Evolutionary conservation across 2,888 invertebrate genomes (phyloP), one percentile per base, ranked within the genome.

Genomic region (Formica aserva): DNA sequence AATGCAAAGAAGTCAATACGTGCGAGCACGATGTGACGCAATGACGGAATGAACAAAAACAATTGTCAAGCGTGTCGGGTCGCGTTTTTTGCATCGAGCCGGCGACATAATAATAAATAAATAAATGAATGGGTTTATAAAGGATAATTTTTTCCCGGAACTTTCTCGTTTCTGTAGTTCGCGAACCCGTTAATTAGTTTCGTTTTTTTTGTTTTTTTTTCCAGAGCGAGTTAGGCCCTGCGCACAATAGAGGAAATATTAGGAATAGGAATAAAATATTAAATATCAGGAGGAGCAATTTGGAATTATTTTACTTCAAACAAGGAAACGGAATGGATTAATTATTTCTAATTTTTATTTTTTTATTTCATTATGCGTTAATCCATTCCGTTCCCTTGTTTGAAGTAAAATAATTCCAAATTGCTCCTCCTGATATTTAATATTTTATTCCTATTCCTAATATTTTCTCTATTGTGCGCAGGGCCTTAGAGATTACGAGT

Each of bases 1-100:
- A 48, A 32, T 15, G 13, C 55, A 18, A 71, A 35, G 15, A 71
- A 15, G 18, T 57, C 0, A 35, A 38, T 60, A 38, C 72, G 72
- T 57, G 72, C 35, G 38, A 38, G 38, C 26, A 3, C 6, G 2
- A 15, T 32, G 3, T 18, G 9, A 11, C 57, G 18, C 11, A 57
- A 55, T 71, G 35, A 52, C 48, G n/a, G 45, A 32, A 6, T 32
- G 32, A 15, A 22, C 32, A 22, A 55, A 74, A 74, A 74, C 52
- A 6, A 62, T 60, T 60, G 29, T 35, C 22, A 32, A 22, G 15
- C 57, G 71, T 71, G 71, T 71, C 57, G 35, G 52, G 22, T 55
- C 35, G 32, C 32, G 32, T 32, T 32, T 52, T 71, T 74, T 62
- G 6, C 72, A 13, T 8, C 26, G 8, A 4, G 4, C 22, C 13